These are phyloP conservation scores for Helarctos malayanus DNA, from an alignment of 2,797 vertebrate species.

Conservation along the genomic window DNA sequence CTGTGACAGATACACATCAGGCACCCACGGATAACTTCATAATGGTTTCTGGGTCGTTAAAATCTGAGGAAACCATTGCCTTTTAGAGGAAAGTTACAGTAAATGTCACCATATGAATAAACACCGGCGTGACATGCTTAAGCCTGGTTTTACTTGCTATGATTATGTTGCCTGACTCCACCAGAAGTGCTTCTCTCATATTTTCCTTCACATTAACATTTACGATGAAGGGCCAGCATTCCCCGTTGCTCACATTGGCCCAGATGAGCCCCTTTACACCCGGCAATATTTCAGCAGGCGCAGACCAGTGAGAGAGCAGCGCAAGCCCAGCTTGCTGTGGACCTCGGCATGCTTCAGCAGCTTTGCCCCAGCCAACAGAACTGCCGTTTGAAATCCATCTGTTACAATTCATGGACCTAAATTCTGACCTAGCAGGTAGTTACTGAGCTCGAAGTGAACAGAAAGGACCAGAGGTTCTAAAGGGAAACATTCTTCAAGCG, in stretches of 20 bases:
- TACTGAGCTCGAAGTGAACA: slow-evolving; percentile 65
- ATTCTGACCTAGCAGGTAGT: slow-evolving; percentile 71
- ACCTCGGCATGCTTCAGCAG: slow-evolving; percentile 75
- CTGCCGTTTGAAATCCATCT: slow-evolving; percentile 82
- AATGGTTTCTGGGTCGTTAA: slow-evolving; percentile 74
- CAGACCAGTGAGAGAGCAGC: slow-evolving; percentile 70
- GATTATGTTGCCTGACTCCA: slow-evolving; percentile 82
- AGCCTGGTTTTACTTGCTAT: slow-evolving; percentile 81
- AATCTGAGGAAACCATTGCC: slow-evolving; percentile 69
- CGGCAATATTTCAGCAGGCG: slow-evolving; percentile 71
- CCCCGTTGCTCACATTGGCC: slow-evolving; percentile 33
- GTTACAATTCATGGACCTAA: slow-evolving; percentile 78
- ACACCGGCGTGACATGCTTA: slow-evolving; percentile 75
- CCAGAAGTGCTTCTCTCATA: slow-evolving; percentile 68
- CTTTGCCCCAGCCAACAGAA: slow-evolving; percentile 70
- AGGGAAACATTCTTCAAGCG: slow-evolving; percentile 70
- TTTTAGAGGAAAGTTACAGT: slow-evolving; percentile 80
- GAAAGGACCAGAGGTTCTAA: slow-evolving; percentile 74
- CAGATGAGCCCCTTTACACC: slow-evolving; percentile 78
- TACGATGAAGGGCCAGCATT: slow-evolving; percentile 73
- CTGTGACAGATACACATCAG: slow-evolving; percentile 48
- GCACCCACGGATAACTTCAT: slow-evolving; percentile 73
- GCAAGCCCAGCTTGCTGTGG: slow-evolving; percentile 78
- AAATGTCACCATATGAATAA: slow-evolving; percentile 83
- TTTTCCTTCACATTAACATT: slow-evolving; percentile 82